Conservation (phyloP, 2,888 invertebrate species). For the Epinotia ramella region DNA sequence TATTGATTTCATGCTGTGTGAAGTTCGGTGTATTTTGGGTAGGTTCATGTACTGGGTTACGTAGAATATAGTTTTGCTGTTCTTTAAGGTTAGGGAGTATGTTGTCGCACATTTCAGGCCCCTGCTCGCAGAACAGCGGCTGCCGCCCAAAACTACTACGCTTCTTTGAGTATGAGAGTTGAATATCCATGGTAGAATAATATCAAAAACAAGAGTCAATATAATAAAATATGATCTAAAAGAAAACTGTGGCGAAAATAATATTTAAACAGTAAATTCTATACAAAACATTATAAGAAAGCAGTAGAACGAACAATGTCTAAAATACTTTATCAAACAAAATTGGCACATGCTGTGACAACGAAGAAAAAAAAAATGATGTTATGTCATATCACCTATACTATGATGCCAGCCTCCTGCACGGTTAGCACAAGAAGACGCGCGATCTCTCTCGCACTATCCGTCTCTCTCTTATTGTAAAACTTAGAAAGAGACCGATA, state of each 20-base stretch:
- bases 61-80: slow-evolving; percentile 73
- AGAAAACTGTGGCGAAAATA: neutral
- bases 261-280: neutral
- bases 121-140: slow-evolving; percentile 78
- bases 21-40: slow-evolving; percentile 75
- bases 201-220: neutral
- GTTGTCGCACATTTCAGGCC: slow-evolving; percentile 74
- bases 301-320: neutral
- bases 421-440: no score
- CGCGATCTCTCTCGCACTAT: no score
- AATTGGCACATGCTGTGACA: neutral
- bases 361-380: neutral
- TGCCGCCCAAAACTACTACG: slow-evolving; percentile 79
- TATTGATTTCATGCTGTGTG: slow-evolving; percentile 84
- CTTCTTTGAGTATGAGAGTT: slow-evolving; percentile 73
- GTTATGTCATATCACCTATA: no score
- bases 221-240: neutral
- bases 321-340: neutral
- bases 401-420: no score
- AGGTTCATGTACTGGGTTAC: slow-evolving; percentile 81
- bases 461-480: no score
- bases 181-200: slow-evolving; percentile 62
- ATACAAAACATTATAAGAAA: neutral
- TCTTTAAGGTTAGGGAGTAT: slow-evolving; percentile 62
- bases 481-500: no score